Evolutionary conservation across 1,140 invertebrate species (phyloP), one percentile per base, ranked within the genome.

Genomic region (Tetraneura akinire): DNA sequence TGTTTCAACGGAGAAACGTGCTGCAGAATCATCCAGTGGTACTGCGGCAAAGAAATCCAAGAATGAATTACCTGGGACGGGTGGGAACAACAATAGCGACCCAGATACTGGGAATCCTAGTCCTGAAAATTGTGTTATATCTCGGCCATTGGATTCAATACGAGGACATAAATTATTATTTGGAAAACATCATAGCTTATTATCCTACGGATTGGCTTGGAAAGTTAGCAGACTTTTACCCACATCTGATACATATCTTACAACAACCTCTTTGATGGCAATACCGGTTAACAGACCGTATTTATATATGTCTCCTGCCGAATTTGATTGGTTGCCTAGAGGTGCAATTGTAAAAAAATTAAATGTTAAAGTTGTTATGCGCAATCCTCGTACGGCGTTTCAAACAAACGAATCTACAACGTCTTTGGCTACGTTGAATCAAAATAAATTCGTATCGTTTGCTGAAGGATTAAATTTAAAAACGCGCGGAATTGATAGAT

Each of bases 381-480:
- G 66, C 0, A 70, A 70, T 47, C 66, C 66, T 0, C 9, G 66
- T 14, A 70, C 66, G 0, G 66, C 66, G 0, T 70, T 70, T 16
- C 37, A 70, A 47, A 70, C 66, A 6, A 70, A 70, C 0, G 18
- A n/a, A 0, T 21, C 18, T 0, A 45, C 37, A 0, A 47, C n/a
- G 0, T 23, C n/a, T 0, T 47, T 70, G 3, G 66, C 66, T 0
- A 70, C 66, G 0, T 47, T 70, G 11, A 70, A 70, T 16, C 66
- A 70, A 47, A 70, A 70, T 70, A 70, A 70, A 70, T 70, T 26
- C 14, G 3, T n/a, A n/a, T n/a, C n/a, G n/a, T n/a, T n/a, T n/a
- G n/a, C n/a, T n/a, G n/a, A n/a, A n/a, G n/a, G n/a, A n/a, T n/a
- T n/a, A n/a, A n/a, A n/a, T n/a, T n/a, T n/a, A n/a, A n/a, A 23